These are phyloP conservation scores for Mercenaria mercenaria DNA, from an alignment of 1,140 invertebrate species.

Conservation along the genomic window DNA sequence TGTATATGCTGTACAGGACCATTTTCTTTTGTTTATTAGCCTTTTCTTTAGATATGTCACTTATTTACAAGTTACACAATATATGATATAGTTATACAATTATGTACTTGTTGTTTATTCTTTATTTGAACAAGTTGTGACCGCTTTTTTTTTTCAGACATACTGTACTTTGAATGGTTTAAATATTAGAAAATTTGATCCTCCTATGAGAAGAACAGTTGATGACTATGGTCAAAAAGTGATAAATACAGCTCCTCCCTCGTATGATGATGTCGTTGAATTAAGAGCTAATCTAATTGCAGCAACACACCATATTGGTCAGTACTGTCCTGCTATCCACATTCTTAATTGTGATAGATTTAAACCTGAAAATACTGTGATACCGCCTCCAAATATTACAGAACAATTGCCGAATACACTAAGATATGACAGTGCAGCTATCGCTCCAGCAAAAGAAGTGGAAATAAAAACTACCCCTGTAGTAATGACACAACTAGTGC, in stretches of 20 bases:
- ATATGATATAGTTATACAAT: no score
- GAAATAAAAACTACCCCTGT: background rate
- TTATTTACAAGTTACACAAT: no score
- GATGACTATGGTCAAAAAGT: slow-evolving; percentile 16
- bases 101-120: no score
- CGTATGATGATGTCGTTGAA: slow-evolving; percentile 14
- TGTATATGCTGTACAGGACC: no score
- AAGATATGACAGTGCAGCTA: background rate
- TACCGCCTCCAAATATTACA: background rate
- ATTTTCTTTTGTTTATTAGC: no score
- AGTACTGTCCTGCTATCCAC: slow-evolving; percentile 30
- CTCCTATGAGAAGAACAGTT: background rate
- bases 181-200: background rate
- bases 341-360: background rate
- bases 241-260: background rate
- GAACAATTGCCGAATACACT: background rate
- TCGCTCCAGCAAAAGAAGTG: background rate
- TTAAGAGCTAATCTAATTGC: background rate
- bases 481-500: background rate
- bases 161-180: background rate
- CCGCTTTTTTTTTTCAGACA: no score
- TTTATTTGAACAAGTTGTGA: no score
- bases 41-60: no score
- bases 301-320: slow-evolving; percentile 1
- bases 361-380: background rate